phyloP scores from a whole-genome alignment of 1,140 invertebrate species.

The Hyles euphorbiae region DNA sequence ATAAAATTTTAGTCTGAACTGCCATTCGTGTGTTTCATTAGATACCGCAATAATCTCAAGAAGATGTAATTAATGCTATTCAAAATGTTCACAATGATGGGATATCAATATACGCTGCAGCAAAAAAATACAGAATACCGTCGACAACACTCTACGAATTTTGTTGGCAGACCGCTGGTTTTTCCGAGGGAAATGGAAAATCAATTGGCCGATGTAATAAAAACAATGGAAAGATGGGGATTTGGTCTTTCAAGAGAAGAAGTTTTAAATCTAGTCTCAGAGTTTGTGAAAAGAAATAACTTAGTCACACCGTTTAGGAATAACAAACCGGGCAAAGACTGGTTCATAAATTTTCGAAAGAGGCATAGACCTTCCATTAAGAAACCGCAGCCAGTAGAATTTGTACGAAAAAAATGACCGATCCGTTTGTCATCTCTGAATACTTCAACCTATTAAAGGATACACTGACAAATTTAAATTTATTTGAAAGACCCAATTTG shows the following conservation, averaged over 20 bases:
- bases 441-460: slow-evolving; percentile 35
- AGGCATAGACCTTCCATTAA: slow-evolving; percentile 43
- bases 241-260: slow-evolving; percentile 43
- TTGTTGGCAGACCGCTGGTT: slow-evolving; percentile 30
- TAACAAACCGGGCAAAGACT: slow-evolving; percentile 47
- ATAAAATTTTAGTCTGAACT: too few relatives aligned
- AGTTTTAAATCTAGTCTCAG: slow-evolving; percentile 31
- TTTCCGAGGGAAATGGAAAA: slow-evolving; percentile 30
- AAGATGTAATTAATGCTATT: too few relatives aligned
- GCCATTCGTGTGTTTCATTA: not conserved
- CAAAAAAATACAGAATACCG: slow-evolving; percentile 12
- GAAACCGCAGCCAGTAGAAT: slow-evolving; percentile 52
- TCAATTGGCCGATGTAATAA: slow-evolving; percentile 31
- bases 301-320: slow-evolving; percentile 46
- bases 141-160: slow-evolving; percentile 10
- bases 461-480: slow-evolving; percentile 22
- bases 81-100: too few relatives aligned
- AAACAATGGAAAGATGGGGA: slow-evolving; percentile 43
- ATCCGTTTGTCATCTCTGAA: slow-evolving; percentile 32
- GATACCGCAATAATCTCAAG: too few relatives aligned
- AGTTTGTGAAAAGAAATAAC: slow-evolving; percentile 40
- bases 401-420: slow-evolving; percentile 36
- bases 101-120: slow-evolving; percentile 3
- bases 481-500: slow-evolving; percentile 26
- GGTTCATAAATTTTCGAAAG: slow-evolving; percentile 45